Evolutionary conservation across 2,888 invertebrate genomes (phyloP).

Genomic region (Bellardia pandia): DNA sequence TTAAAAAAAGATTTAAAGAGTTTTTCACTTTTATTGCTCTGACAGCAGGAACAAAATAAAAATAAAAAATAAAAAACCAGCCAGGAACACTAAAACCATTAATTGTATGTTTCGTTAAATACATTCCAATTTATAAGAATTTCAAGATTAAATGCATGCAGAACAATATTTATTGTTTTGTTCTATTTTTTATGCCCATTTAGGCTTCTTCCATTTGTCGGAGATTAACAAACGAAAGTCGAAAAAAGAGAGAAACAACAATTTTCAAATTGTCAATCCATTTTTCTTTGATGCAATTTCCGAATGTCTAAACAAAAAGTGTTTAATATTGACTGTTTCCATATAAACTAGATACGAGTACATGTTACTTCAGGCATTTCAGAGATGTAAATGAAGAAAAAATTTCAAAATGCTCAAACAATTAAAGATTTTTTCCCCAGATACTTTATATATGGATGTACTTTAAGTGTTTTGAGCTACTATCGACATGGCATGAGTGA

Average conservation of each 20-base stretch:
- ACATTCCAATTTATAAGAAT: conserved; percentile 18
- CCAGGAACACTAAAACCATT: background rate
- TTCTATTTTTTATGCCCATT: conserved; percentile 36
- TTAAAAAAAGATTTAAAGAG: conserved; percentile 27
- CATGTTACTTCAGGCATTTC: conserved; percentile 35
- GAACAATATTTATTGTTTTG: conserved; percentile 40
- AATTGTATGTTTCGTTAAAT: conserved; percentile 44
- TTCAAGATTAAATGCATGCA: conserved; percentile 33
- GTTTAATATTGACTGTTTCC: conserved; percentile 36
- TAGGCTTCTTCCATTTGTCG: background rate
- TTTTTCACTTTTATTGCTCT: conserved; percentile 20
- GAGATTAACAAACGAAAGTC: conserved; percentile 14
- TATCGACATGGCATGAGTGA: background rate
- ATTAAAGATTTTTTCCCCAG: background rate
- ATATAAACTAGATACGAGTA: conserved; percentile 14
- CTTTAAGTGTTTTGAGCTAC: background rate
- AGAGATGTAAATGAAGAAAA: conserved; percentile 12
- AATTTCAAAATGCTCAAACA: conserved; percentile 12
- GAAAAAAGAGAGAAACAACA: conserved; percentile 20
- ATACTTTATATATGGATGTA: background rate
- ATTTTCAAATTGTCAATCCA: conserved; percentile 65
- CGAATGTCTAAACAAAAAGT: conserved; percentile 64
- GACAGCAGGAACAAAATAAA: background rate
- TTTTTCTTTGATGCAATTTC: conserved; percentile 59
- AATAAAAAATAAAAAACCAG: conserved; percentile 4